Base-by-base conservation (phyloP, 92 coral and sea anemone species). In the Paramuricea clavata region DNA sequence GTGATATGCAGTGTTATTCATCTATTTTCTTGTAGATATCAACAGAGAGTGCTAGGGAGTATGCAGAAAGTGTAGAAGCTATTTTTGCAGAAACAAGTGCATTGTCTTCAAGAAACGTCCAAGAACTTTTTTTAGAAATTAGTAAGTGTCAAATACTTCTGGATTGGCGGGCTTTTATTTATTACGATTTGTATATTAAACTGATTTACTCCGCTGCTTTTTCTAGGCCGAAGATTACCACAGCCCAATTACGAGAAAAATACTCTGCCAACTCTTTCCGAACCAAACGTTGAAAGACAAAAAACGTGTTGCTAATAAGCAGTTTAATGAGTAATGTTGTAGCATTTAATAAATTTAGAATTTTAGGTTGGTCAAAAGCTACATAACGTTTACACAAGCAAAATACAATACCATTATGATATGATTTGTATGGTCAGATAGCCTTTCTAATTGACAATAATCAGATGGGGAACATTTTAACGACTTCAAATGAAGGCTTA, bases 71-170 rank as follows among this genome's bases (percentile, higher is more conserved):
- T 72, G 95, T 94, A 12, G 99, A 96, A 44, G 99, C 99, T 28
- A 78, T 96, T 23, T 96, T 93, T 90, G 97, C 95, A 16, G 99
- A 96, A 69, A 96, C 99, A 49, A 96, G 99, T 90, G 99, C 99
- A 21, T 89, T 93, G 28, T 93, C 99, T 12, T 82, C 97, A 65
- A 93, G 93, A 34, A 96, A 96, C 91, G 99, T 96, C 25, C 85
- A 94, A 49, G 92, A 92, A 85, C 89, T 96, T 35, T 96, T 96
- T 90, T 94, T 94, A 88, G 99, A 96, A 89, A 78, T 97, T 42
- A 93, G 99, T 97, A 88, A 93, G 99, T 92, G 12, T 54, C 5
- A 21, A 70, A 30, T 6, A 25, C 67, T 5, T n/a, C n/a, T n/a
- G n/a, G n/a, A n/a, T n/a, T n/a, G n/a, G n/a, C n/a, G n/a, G n/a